Conservation (phyloP, 2,113 vertebrate species). For the Perca flavescens region DNA sequence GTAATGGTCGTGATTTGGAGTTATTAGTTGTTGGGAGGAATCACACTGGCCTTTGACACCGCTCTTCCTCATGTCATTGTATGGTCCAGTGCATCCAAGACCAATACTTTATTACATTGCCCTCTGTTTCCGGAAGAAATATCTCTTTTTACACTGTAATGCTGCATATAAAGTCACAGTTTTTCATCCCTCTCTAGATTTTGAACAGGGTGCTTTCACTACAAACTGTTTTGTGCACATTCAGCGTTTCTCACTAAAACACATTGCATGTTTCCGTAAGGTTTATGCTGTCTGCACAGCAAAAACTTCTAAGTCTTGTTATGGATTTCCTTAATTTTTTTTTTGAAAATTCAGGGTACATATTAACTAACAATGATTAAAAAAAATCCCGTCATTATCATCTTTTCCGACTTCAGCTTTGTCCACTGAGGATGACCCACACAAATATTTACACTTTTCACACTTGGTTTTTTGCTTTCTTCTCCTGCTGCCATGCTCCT, state of each 20-base stretch:
- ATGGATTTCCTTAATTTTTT: background rate
- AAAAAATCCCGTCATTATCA: background rate
- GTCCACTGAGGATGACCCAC: background rate
- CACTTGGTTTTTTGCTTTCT: background rate
- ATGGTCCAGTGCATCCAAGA: slow-evolving; percentile 37
- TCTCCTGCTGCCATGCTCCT: background rate
- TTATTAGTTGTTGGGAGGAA: slow-evolving; percentile 69
- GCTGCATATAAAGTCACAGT: too few relatives aligned
- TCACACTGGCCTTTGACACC: slow-evolving; percentile 61
- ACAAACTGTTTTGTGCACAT: background rate
- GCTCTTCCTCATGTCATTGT: slow-evolving; percentile 42
- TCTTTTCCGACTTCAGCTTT: background rate
- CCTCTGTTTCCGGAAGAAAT: slow-evolving; percentile 21
- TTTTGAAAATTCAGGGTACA: background rate
- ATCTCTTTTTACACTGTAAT: background rate
- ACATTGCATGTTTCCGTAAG: too few relatives aligned
- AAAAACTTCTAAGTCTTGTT: too few relatives aligned
- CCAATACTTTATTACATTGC: slow-evolving; percentile 34
- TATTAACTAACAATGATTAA: background rate
- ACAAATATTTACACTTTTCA: background rate
- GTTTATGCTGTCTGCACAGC: too few relatives aligned
- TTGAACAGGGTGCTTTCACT: background rate
- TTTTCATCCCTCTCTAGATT: background rate
- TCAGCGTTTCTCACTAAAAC: background rate
- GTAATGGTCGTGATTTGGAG: slow-evolving; percentile 69